These are phyloP conservation scores for Caenorhabditis sp. DNA, from an alignment of 2,888 invertebrate species.

Conservation along the genomic window DNA sequence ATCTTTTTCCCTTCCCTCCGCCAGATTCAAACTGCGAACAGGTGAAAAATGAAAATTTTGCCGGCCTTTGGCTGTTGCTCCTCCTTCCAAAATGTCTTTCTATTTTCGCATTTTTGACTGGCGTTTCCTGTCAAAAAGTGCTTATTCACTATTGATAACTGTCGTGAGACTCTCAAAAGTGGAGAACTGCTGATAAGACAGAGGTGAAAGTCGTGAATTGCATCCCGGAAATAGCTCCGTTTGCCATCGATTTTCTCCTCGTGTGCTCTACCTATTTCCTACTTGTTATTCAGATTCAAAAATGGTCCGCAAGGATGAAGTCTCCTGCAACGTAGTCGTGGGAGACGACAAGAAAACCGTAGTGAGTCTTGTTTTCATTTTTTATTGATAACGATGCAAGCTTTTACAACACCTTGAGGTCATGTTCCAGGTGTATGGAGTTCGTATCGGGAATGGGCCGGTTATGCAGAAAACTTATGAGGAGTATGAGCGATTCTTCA, in stretches of 20 bases:
- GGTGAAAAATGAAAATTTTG: background rate
- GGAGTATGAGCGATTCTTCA: conserved; percentile 78
- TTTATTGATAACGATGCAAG: background rate
- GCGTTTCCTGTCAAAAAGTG: conserved; percentile 28
- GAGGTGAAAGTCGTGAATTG: conserved; percentile 41
- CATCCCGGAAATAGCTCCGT: conserved; percentile 51
- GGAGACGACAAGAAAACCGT: conserved; percentile 69
- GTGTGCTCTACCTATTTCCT: background rate
- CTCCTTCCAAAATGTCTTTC: background rate
- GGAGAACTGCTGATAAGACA: conserved; percentile 41
- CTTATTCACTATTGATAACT: conserved; percentile 32
- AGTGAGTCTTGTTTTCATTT: conserved; percentile 42
- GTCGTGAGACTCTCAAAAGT: conserved; percentile 28
- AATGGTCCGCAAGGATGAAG: conserved; percentile 51
- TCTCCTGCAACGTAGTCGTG: conserved; percentile 60
- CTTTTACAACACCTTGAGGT: background rate
- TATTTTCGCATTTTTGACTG: background rate
- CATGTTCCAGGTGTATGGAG: conserved; percentile 69
- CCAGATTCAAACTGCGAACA: background rate
- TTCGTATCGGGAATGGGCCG: conserved; percentile 71
- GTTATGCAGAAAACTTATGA: conserved; percentile 73
- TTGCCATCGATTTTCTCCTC: background rate
- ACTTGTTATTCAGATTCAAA: conserved; percentile 38
- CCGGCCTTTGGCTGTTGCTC: background rate
- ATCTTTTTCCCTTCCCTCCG: too few species aligned